Evolutionary conservation across 1,140 invertebrate species (phyloP).

Genomic region (Aleiodes sp.): DNA sequence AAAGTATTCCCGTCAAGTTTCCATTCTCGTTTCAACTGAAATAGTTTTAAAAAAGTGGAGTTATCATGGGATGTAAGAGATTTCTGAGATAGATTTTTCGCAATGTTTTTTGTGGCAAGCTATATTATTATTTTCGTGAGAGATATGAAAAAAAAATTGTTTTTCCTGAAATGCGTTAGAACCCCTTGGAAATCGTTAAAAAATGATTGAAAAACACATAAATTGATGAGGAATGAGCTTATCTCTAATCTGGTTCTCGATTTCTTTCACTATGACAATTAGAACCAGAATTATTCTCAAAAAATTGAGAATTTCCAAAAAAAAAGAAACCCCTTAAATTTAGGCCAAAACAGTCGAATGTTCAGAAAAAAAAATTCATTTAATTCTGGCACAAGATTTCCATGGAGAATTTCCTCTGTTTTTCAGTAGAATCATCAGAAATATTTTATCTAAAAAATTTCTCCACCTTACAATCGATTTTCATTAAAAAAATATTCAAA

Average conservation of each 20-base stretch:
- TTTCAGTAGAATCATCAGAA: neutral
- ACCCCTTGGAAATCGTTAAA: too few relatives aligned
- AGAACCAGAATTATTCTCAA: neutral
- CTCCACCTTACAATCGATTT: conserved; percentile 18
- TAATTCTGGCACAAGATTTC: neutral
- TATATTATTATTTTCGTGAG: too few relatives aligned
- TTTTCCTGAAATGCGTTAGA: too few relatives aligned
- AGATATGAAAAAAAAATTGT: too few relatives aligned
- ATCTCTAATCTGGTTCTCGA: too few relatives aligned
- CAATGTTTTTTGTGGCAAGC: too few relatives aligned
- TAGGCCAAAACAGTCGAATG: neutral
- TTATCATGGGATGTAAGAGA: neutral
- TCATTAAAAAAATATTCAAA: neutral
- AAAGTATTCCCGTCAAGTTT: conserved; percentile 63
- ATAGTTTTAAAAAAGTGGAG: conserved; percentile 19
- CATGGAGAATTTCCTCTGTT: too few relatives aligned
- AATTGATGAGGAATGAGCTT: too few relatives aligned
- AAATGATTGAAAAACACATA: too few relatives aligned
- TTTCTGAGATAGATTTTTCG: neutral
- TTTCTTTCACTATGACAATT: too few relatives aligned
- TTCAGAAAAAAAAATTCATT: neutral
- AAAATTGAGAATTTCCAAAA: neutral
- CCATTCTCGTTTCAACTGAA: conserved; percentile 60
- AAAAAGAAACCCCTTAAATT: neutral
- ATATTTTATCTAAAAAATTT: neutral